Evolutionary conservation across 2,113 vertebrate genomes (phyloP).

Genomic region (Chaetodon auriga): DNA sequence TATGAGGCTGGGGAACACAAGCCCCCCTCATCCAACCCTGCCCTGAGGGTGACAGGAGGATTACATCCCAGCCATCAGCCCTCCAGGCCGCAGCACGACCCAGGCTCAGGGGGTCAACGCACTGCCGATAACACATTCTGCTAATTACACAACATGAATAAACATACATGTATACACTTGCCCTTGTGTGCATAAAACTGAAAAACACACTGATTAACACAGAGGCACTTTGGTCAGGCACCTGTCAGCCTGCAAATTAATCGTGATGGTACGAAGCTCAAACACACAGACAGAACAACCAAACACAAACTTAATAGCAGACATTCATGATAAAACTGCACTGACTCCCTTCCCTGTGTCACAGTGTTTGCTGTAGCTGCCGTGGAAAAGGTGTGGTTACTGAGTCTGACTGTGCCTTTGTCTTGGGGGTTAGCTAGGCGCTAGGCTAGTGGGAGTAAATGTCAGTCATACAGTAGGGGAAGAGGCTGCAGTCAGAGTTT

Average conservation of each 20-base stretch:
- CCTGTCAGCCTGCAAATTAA: constrained; percentile 59
- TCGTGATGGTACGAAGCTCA: not conserved
- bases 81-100: constrained; percentile 43
- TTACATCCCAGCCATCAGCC: constrained; percentile 71
- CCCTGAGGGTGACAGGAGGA: constrained; percentile 76
- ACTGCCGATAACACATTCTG: constrained; percentile 61
- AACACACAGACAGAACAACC: not conserved
- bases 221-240: constrained; percentile 31
- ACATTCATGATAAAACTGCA: constrained; percentile 34
- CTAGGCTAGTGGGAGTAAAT: constrained; percentile 29
- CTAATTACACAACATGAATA: constrained; percentile 80
- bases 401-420: constrained; percentile 12
- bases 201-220: constrained; percentile 68
- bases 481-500: constrained; percentile 13
- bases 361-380: constrained; percentile 10
- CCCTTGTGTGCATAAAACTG: constrained; percentile 37
- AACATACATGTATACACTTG: constrained; percentile 60
- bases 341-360: not conserved
- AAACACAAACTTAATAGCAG: not conserved
- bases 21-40: constrained; percentile 45
- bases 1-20: constrained; percentile 59
- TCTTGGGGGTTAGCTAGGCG: constrained; percentile 14
- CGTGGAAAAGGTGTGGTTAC: constrained; percentile 22
- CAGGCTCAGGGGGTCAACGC: constrained; percentile 59
- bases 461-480: constrained; percentile 23